phyloP scores from a whole-genome alignment of 2,888 invertebrate species.

The Ichneumon xanthorius region DNA sequence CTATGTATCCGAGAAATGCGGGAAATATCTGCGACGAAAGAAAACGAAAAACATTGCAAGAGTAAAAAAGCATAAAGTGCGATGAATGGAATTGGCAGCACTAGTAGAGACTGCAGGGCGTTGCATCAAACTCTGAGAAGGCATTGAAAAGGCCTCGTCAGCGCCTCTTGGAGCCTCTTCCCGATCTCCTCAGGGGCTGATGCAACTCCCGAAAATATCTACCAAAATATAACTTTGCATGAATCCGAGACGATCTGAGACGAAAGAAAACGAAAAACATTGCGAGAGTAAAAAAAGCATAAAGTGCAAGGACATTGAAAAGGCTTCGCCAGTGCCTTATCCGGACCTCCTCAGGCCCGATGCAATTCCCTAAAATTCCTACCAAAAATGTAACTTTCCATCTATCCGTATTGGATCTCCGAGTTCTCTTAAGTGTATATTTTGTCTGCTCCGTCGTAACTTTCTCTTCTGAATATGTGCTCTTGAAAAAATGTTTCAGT shows the following conservation, averaged over 20 bases:
- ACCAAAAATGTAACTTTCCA: background rate
- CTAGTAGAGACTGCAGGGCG: too few species aligned
- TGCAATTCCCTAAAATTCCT: background rate
- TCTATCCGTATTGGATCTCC: background rate
- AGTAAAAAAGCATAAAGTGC: too few species aligned
- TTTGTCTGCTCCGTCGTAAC: background rate
- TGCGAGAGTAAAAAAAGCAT: constrained; percentile 14
- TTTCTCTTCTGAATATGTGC: background rate
- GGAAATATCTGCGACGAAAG: background rate
- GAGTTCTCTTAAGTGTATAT: background rate
- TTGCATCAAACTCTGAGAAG: too few species aligned
- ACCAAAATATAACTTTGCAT: too few species aligned
- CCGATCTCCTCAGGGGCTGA: too few species aligned
- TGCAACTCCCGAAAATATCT: too few species aligned
- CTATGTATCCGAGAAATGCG: background rate
- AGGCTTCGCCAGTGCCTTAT: background rate
- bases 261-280: constrained; percentile 5
- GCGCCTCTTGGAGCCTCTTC: too few species aligned
- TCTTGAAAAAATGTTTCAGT: constrained; percentile 85
- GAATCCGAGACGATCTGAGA: constrained; percentile 2
- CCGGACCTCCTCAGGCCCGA: background rate
- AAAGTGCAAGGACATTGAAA: background rate
- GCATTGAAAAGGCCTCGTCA: too few species aligned
- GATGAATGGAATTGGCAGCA: too few species aligned
- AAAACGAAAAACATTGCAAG: too few species aligned